Base-by-base conservation (phyloP, 2,888 invertebrate genomes). In the Gastracanthus pulcherrimus region DNA sequence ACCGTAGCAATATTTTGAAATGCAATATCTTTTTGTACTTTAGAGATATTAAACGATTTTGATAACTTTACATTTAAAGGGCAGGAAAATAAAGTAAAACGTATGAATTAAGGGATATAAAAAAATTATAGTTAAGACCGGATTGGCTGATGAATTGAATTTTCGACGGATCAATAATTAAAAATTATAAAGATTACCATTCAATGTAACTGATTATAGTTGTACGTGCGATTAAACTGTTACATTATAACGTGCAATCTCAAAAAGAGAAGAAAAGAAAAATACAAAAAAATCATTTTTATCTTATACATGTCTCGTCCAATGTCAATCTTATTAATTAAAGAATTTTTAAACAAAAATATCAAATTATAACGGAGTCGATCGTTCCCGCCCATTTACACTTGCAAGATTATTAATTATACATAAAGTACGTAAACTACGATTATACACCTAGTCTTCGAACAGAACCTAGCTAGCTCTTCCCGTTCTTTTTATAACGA, bases 361-460 rank as follows among this genome's bases (percentile, higher is more conserved):
- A 41, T 76, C 36, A 29, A 70, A 64, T 58, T 41, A 19, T 23
- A 76, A 71, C 55, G 55, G 71, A 70, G 66, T 81, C 77, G 70
- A 78, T 77, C 74, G 19, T 74, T 77, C 77, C 81, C 77, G 81
- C 60, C 74, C 81, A 77, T 69, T 74, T 69, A 71, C 60, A 76
- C 48, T 76, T 67, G 69, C 41, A 19, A 45, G 7, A 48, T 66
- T 45, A n/a, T n/a, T 34, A 41, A 0, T 16, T 60, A 29, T 41
- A 69, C 26, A 51, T n/a, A n/a, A 16, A 38, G 55, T 23, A 66
- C 51, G 45, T 55, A 38, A 75, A 62, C 19, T 9, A 34, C 58
- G 36, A 71, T 19, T 62, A 75, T 66, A 70, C 13, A 29, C 26
- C 19, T 58, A 74, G 41, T 69, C 67, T 74, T 62, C 34, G 51